Base-by-base conservation (phyloP, 2,797 vertebrate species). In the Dermochelys coriacea region DNA sequence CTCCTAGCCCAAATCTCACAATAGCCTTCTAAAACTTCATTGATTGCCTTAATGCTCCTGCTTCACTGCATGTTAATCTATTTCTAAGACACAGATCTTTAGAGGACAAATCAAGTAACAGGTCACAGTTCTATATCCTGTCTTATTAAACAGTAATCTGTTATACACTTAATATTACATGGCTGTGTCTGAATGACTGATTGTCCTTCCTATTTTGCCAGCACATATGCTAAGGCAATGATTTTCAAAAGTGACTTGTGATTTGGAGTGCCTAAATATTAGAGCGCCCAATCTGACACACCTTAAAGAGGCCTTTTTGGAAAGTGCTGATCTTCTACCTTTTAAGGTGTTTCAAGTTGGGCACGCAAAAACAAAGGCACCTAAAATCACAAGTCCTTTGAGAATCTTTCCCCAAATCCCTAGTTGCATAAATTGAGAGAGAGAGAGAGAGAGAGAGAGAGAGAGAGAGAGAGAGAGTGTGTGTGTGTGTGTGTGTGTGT, bases 1-100 rank as follows among this genome's bases (percentile, higher is more conserved):
- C n/a, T 55, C 2, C 14, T 49, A 82, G n/a, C 16, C 31, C 57
- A 51, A 51, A 82, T 15, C 51, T 71, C n/a, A 80, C 82, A 29
- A 41, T 49, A 41, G 0, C 2, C 83, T 86, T 97, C 94, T 79
- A 77, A 93, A 75, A 87, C 51, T 85, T 34, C 87, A 84, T 11
- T 81, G 45, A 88, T 49, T 93, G 25, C 29, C 93, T 83, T 95
- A 84, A 90, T 51, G 18, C 54, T 89, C 41, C 16, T 88, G 15
- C 78, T 95, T 81, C 34, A 89, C 80, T 93, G 89, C 47, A 81
- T 57, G 50, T 3, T 51, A 91, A 23, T 47, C 31, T 57, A 34
- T 47, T 89, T 86, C 82, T 80, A 93, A 47, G 8, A 87, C 87
- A 64, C 55, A 51, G 27, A 90, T 34, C n/a, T 84, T 18, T 50